These are phyloP conservation scores for Stenolophus ochropezus DNA, from an alignment of 2,888 invertebrate genomes.

Conservation along the genomic window DNA sequence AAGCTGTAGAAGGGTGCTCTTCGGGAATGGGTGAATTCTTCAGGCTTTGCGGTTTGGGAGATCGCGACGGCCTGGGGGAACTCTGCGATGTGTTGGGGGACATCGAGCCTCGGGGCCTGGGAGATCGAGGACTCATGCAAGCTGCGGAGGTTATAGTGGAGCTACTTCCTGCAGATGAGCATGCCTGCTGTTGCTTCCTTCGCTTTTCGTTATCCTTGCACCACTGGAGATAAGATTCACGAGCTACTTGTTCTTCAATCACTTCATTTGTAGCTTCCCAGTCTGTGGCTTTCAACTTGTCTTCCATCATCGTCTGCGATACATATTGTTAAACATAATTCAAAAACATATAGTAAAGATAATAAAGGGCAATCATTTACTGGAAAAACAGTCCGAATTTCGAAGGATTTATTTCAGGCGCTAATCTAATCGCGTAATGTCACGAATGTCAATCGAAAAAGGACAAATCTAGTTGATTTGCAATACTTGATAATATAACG, in stretches of 20 bases:
- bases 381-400: too few relatives aligned
- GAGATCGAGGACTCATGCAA: constrained; percentile 69
- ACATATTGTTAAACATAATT: not conserved
- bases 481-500: too few relatives aligned
- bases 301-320: constrained; percentile 88
- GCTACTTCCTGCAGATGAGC: constrained; percentile 69
- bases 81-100: constrained; percentile 66
- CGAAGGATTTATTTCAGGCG: too few relatives aligned
- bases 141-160: constrained; percentile 70
- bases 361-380: too few relatives aligned
- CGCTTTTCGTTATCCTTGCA: constrained; percentile 72
- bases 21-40: constrained; percentile 46
- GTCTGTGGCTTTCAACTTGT: constrained; percentile 91
- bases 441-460: too few relatives aligned
- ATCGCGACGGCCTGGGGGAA: constrained; percentile 39
- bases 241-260: constrained; percentile 90
- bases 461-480: too few relatives aligned
- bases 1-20: constrained; percentile 32
- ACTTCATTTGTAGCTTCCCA: constrained; percentile 94
- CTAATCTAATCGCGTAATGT: too few relatives aligned
- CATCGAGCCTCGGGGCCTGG: constrained; percentile 70
- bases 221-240: constrained; percentile 88
- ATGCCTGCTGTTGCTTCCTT: constrained; percentile 69
- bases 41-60: constrained; percentile 40
- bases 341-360: not conserved